phyloP scores from a whole-genome alignment of 2,113 vertebrate genomes.

The Etheostoma cragini region DNA sequence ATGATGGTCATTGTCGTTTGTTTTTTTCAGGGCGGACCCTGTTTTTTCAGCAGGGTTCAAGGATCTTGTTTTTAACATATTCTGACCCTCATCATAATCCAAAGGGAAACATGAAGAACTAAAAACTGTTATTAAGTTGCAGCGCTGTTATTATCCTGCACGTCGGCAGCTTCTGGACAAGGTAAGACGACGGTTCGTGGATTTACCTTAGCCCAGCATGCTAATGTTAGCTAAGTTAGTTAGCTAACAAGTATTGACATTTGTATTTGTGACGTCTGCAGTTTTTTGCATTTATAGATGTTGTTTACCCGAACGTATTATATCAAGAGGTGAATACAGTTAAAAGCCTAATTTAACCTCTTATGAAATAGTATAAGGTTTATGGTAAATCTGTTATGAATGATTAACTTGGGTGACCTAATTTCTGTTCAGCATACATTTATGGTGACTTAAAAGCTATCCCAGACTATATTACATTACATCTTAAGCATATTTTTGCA shows the following conservation, averaged over 20 bases:
- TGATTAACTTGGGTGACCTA: conserved; percentile 30
- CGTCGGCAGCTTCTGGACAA: conserved; percentile 16
- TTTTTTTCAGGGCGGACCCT: conserved; percentile 46
- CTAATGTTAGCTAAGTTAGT: conserved; percentile 8
- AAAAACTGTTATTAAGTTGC: background rate
- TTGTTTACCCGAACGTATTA: background rate
- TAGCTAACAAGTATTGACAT: conserved; percentile 10
- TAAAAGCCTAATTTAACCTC: background rate
- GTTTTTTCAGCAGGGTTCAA: background rate
- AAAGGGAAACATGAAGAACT: conserved; percentile 52
- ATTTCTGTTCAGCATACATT: conserved; percentile 22
- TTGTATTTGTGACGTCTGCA: background rate
- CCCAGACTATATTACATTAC: background rate
- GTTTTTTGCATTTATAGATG: background rate
- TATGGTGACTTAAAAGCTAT: background rate
- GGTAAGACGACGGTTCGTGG: conserved; percentile 41
- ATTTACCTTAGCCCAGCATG: background rate
- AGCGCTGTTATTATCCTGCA: conserved; percentile 15
- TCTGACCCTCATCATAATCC: accelerated
- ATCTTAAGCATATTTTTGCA: background rate
- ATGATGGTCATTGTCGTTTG: conserved; percentile 65
- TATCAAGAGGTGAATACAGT: background rate
- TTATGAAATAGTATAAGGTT: background rate
- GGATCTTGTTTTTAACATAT: background rate
- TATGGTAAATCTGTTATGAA: background rate